These are phyloP conservation scores for Drosophila paranaensis DNA, from an alignment of 2,888 invertebrate species.

Conservation along the genomic window DNA sequence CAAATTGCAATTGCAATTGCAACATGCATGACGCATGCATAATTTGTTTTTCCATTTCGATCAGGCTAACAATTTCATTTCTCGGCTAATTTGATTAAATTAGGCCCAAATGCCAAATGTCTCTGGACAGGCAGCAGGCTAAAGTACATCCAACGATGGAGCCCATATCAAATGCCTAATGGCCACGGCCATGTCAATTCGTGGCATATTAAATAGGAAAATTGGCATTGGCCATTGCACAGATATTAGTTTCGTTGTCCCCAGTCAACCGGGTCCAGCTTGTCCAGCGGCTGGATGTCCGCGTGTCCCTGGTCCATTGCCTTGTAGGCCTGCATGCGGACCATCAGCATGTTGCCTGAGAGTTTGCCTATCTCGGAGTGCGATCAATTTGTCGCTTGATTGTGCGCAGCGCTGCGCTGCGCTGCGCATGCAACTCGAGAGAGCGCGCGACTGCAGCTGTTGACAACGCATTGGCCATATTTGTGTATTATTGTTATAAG, in stretches of 20 bases:
- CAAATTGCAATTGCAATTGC: constrained; percentile 48
- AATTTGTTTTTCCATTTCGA: constrained; percentile 71
- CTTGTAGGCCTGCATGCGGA: constrained; percentile 55
- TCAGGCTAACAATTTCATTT: constrained; percentile 63
- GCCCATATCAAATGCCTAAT: constrained; percentile 74
- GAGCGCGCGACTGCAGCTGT: constrained; percentile 42
- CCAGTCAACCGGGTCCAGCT: neutral
- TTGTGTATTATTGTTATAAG: constrained; percentile 75
- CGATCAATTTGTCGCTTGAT: constrained; percentile 80
- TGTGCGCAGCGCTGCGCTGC: constrained; percentile 68
- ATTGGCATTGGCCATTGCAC: constrained; percentile 78
- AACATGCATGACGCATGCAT: constrained; percentile 62
- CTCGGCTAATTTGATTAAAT: constrained; percentile 79
- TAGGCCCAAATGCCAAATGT: constrained; percentile 52
- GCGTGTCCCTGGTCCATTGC: constrained; percentile 25
- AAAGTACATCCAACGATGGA: constrained; percentile 11
- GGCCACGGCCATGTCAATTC: constrained; percentile 79
- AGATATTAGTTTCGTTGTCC: constrained; percentile 70
- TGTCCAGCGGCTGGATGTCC: neutral
- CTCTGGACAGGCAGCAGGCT: constrained; percentile 19
- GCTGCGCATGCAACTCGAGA: constrained; percentile 17
- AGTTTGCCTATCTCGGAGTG: constrained; percentile 61
- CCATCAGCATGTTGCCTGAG: constrained; percentile 27
- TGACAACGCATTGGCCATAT: constrained; percentile 77
- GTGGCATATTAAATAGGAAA: constrained; percentile 81